Evolutionary conservation across 2,888 invertebrate species (phyloP).

Genomic region (Parnassius mnemosyne): DNA sequence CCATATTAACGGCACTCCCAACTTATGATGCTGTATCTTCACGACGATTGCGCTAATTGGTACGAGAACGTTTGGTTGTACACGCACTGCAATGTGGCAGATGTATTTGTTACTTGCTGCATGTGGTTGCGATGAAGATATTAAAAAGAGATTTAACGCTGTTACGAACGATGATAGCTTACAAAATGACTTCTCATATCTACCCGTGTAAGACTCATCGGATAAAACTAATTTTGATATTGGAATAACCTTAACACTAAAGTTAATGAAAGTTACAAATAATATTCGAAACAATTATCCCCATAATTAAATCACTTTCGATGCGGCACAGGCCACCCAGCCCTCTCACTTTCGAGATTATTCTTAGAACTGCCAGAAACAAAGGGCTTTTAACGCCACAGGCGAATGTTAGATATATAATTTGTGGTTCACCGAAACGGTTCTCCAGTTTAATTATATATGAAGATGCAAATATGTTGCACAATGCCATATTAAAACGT

Average conservation of each 20-base stretch:
- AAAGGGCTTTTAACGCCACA: slow-evolving; percentile 35
- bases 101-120: neutral
- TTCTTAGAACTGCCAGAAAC: slow-evolving; percentile 38
- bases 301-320: slow-evolving; percentile 32
- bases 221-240: too few relatives aligned
- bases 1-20: slow-evolving; percentile 53
- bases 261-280: neutral
- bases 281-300: slow-evolving; percentile 13
- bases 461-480: slow-evolving; percentile 32
- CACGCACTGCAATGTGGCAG: slow-evolving; percentile 37
- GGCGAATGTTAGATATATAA: slow-evolving; percentile 35
- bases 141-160: neutral
- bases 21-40: slow-evolving; percentile 59
- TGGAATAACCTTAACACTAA: too few relatives aligned
- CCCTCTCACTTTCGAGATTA: neutral
- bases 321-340: slow-evolving; percentile 28
- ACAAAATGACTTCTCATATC: too few relatives aligned
- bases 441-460: slow-evolving; percentile 34
- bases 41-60: slow-evolving; percentile 64
- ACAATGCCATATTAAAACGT: slow-evolving; percentile 26
- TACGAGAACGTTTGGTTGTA: slow-evolving; percentile 49
- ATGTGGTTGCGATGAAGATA: slow-evolving; percentile 1
- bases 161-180: too few relatives aligned
- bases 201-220: too few relatives aligned
- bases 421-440: slow-evolving; percentile 35